Evolutionary conservation across 2,113 vertebrate species (phyloP).

Genomic region (Muscicapa adusta): DNA sequence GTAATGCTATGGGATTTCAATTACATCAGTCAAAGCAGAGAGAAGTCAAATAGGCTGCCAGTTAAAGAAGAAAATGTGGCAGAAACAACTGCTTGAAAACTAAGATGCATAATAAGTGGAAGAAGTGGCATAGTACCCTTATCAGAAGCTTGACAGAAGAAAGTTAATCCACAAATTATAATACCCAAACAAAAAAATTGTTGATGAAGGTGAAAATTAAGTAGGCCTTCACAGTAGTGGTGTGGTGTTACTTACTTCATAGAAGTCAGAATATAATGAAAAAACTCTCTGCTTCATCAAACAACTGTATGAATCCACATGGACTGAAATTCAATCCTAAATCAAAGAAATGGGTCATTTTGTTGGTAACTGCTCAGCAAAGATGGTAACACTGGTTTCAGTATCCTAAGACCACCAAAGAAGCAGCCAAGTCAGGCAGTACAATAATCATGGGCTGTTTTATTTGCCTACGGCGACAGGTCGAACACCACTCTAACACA

Average conservation of each 20-base stretch:
- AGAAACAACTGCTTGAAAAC: neutral
- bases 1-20: neutral
- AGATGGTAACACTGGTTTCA: neutral
- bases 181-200: neutral
- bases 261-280: neutral
- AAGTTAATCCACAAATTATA: neutral
- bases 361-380: neutral
- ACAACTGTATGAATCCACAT: neutral
- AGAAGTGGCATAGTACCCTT: neutral
- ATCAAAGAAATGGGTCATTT: neutral
- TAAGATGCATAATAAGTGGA: neutral
- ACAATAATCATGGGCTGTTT: neutral
- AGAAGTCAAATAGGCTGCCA: neutral
- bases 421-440: neutral
- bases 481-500: accelerated
- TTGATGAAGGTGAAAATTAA: neutral
- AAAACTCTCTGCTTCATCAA: neutral
- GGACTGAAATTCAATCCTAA: neutral
- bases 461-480: accelerated
- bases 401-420: neutral
- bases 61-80: neutral
- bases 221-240: neutral
- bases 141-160: neutral
- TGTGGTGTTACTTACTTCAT: neutral
- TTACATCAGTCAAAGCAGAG: neutral